These are phyloP conservation scores for Sylvicola cinctus DNA, from an alignment of 2,888 invertebrate genomes.

Conservation along the genomic window DNA sequence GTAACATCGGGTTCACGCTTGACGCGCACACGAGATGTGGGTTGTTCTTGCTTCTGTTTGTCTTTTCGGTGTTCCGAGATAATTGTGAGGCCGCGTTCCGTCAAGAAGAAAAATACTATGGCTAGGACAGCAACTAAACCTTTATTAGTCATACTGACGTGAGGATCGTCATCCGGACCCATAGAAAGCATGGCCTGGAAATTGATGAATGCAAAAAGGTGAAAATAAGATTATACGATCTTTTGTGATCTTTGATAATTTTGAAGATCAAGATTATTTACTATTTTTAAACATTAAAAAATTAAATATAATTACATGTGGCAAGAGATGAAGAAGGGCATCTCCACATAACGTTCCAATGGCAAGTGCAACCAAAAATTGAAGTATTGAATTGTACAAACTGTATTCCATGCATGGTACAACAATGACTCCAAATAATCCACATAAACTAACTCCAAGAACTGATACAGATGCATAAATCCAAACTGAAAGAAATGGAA, in stretches of 20 bases:
- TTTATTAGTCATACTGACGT: constrained; percentile 61
- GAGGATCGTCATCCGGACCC: constrained; percentile 24
- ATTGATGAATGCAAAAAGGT: neutral
- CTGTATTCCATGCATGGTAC: constrained; percentile 79
- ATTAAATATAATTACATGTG: constrained; percentile 40
- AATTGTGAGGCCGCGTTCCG: constrained; percentile 61
- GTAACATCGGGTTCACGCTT: constrained; percentile 38
- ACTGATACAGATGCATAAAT: constrained; percentile 64
- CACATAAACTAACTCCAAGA: constrained; percentile 66
- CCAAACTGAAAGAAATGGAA: constrained; percentile 41
- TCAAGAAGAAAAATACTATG: constrained; percentile 74
- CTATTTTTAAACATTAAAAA: constrained; percentile 1
- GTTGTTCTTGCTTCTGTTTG: constrained; percentile 42
- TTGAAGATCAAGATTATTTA: no score
- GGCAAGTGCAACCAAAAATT: constrained; percentile 81
- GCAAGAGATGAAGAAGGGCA: constrained; percentile 76
- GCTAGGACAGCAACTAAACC: constrained; percentile 53
- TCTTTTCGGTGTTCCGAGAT: constrained; percentile 64
- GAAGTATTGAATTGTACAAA: constrained; percentile 73
- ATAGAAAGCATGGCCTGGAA: constrained; percentile 27
- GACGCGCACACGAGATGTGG: constrained; percentile 48
- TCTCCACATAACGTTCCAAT: constrained; percentile 84
- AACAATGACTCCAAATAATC: constrained; percentile 68
- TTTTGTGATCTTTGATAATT: no score
- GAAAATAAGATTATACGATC: constrained; percentile 3